Evolutionary conservation across 2,797 vertebrate genomes (phyloP), one percentile per base, ranked within the genome.

Genomic region (Neomorphus geoffroyi): DNA sequence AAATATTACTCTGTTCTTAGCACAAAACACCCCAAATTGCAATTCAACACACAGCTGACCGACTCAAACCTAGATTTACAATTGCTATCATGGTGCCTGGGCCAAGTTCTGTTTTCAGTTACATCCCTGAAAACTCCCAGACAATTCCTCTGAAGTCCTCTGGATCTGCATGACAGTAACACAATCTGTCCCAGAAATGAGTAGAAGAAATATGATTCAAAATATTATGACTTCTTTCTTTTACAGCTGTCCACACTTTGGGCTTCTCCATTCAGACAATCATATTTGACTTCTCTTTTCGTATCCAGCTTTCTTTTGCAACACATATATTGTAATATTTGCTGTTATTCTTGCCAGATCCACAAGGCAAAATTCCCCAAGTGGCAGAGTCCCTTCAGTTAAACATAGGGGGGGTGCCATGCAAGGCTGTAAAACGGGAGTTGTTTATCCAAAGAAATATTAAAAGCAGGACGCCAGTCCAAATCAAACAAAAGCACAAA

Each of bases 401-500:
- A 95, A 95, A 41, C 39, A 41, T 41, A 39, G 39, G 39, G 39
- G 39, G 39, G 10, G 86, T 86, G 80, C 90, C 94, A 95, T 13
- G 53, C 67, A 61, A 86, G 80, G 71, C 86, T 93, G 64, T 90
- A 96, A 91, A 96, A 95, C 12, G 0, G 81, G 87, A 94, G 91
- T 84, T 96, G 91, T 95, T 96, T 96, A 95, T 93, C 78, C 91
- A 94, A 90, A 84, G 90, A 89, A 93, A 94, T 93, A 96, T 79
- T 95, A 92, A 96, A 94, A 91, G 82, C 88, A 96, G 64, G 72
- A 95, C 46, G 50, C 62, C 43, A 54, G 80, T 96, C 94, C 95
- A 96, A 96, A 92, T 90, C 78, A 97, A 97, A 97, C 92, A 95
- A 87, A 92, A 96, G 81, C 86, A 94, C 45, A 95, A 96, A 97